Percentiles rank a stretch among this genome's conserved stretches.
Conservation (phyloP, 2,888 invertebrate genomes). For the Macrosoma leucophasiata region DNA sequence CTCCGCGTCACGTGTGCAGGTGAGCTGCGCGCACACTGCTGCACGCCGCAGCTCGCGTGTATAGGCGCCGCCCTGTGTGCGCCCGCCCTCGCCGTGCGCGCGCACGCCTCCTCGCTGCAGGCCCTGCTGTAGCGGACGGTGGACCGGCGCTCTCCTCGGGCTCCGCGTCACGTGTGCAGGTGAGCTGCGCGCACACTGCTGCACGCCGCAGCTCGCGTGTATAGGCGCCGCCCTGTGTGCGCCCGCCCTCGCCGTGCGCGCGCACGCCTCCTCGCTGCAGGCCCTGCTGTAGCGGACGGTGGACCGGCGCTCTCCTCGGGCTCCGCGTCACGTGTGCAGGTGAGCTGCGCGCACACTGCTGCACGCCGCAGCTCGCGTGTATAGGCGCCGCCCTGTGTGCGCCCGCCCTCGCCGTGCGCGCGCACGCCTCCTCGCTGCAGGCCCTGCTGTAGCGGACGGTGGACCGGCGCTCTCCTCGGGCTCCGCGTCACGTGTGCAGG, state of each 20-base stretch:
- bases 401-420: too few species aligned
- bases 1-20: too few species aligned
- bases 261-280: constrained; percentile 30
- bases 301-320: background rate
- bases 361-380: too few species aligned
- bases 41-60: constrained; percentile 26
- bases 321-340: too few species aligned
- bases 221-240: constrained; percentile 36
- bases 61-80: constrained; percentile 36
- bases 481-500: too few species aligned
- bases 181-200: constrained; percentile 73
- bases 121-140: constrained; percentile 28
- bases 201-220: constrained; percentile 26
- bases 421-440: too few species aligned
- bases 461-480: too few species aligned
- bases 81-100: constrained; percentile 20
- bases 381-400: too few species aligned
- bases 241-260: constrained; percentile 20
- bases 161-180: too few species aligned
- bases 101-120: constrained; percentile 30
- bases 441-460: too few species aligned
- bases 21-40: constrained; percentile 73
- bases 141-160: background rate
- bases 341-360: too few species aligned
- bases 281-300: constrained; percentile 28